Base-by-base conservation (phyloP, 64 coral and sea anemone species). In the Hydrozoanthus tunicans region DNA sequence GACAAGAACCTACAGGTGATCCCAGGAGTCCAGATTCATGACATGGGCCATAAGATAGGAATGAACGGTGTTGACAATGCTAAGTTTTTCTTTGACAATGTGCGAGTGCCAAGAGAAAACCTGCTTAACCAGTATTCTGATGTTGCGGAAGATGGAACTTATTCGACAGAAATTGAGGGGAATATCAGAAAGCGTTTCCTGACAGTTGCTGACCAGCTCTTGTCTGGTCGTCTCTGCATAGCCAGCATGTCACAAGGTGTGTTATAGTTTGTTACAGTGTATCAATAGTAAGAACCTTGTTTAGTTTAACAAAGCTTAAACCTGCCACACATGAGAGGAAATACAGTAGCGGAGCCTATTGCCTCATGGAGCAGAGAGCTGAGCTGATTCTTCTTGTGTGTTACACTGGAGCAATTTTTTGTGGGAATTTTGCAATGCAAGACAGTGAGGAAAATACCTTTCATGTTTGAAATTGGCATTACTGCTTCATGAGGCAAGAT, bases 61-160 rank as follows among this genome's bases (percentile, higher is more conserved):
- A 80, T 95, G 52, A 95, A 95, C 79, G 94, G 94, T 65, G 94
- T 95, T 6, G 94, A 95, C 79, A 95, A 95, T 83, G 94, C 94
- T 23, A 95, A 95, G 78, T 89, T 95, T 59, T 83, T 85, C 69
- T 95, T 95, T 67, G 94, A 95, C 4, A 95, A 95, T 83, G 94
- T 95, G 15, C 77, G 94, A 43, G 94, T 95, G 7, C 94, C 94
- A 55, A 88, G 94, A n/a, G 94, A 95, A 78, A 95, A 95, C 86
- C 72, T 95, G 67, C 70, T 95, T 3, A 95, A 95, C 70, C 73
- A 61, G 77, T 95, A 89, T 83, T 93, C 94, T 62, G 94, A 95
- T 89, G 94, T 95, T 32, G 79, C 70, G 27, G 94, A 92, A 53
- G 91, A 93, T 90, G 94, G 94, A 13, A 90, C 58, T 23, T 95